Conservation (phyloP, 2,888 invertebrate genomes). For the Pseudococcus longispinus region DNA sequence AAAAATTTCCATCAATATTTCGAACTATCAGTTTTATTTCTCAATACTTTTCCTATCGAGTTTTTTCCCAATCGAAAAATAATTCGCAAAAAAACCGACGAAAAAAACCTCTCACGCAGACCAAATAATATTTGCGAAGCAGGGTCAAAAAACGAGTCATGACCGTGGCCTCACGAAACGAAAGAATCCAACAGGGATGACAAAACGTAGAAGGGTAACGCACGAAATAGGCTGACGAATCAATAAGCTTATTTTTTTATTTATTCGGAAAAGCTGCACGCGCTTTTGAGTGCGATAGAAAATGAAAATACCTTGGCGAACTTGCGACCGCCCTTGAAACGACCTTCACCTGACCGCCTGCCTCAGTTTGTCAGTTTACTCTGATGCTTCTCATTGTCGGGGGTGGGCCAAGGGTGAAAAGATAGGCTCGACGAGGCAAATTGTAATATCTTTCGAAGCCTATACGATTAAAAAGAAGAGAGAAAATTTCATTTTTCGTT, state of each 20-base stretch:
- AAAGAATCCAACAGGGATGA: neutral
- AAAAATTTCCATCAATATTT: no score
- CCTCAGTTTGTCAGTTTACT: neutral
- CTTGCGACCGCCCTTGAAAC: neutral
- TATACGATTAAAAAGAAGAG: neutral
- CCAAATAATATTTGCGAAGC: neutral
- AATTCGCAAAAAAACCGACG: neutral
- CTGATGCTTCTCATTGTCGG: neutral
- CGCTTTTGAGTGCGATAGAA: neutral
- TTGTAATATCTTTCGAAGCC: neutral
- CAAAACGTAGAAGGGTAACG: neutral
- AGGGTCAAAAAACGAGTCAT: neutral
- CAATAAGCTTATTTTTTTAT: neutral
- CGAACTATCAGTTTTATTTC: no score
- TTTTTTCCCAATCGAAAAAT: neutral
- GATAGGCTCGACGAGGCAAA: neutral
- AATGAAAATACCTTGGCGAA: neutral
- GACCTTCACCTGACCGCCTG: slow-evolving; percentile 26
- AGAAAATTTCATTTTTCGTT: neutral
- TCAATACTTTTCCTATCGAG: no score
- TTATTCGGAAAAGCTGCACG: neutral
- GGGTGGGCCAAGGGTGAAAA: neutral
- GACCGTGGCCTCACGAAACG: neutral
- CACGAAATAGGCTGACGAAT: neutral
- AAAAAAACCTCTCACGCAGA: neutral